Conservation (phyloP, 2,113 vertebrate genomes). For the Verasper variegatus region DNA sequence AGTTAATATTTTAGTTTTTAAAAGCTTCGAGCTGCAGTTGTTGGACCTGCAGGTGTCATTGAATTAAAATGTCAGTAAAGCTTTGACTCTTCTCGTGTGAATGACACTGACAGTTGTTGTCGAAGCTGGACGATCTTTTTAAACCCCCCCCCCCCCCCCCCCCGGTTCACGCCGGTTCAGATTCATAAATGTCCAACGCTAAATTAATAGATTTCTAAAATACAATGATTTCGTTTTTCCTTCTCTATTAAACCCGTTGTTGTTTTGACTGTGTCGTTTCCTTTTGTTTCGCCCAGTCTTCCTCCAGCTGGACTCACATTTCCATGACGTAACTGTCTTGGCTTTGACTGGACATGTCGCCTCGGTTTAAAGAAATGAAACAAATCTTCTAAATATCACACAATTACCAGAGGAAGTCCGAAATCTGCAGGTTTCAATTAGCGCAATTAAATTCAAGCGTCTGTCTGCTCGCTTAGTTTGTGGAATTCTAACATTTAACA, state of each 20-base stretch:
- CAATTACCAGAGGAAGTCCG: background rate
- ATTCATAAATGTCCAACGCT: too few relatives aligned
- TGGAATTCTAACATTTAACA: too few relatives aligned
- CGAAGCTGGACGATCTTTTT: too few relatives aligned
- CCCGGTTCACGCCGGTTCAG: too few relatives aligned
- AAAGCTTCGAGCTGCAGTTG: too few relatives aligned
- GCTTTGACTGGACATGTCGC: conserved; percentile 62
- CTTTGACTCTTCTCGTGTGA: too few relatives aligned
- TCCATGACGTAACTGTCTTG: conserved; percentile 84
- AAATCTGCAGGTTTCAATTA: background rate
- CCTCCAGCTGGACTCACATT: conserved; percentile 70
- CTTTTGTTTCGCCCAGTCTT: conserved; percentile 80
- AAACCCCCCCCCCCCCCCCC: too few relatives aligned
- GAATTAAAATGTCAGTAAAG: too few relatives aligned
- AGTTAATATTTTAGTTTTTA: too few relatives aligned
- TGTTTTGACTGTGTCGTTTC: conserved; percentile 22
- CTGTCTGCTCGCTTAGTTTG: background rate
- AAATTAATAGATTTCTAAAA: too few relatives aligned
- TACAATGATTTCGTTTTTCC: background rate
- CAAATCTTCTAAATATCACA: background rate
- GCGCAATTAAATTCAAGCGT: background rate
- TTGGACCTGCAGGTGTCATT: too few relatives aligned
- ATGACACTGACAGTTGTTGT: too few relatives aligned
- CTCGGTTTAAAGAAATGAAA: conserved; percentile 10
- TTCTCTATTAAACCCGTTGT: background rate